Evolutionary conservation across 2,797 vertebrate species (phyloP).

Genomic region (Garrulus glandarius): DNA sequence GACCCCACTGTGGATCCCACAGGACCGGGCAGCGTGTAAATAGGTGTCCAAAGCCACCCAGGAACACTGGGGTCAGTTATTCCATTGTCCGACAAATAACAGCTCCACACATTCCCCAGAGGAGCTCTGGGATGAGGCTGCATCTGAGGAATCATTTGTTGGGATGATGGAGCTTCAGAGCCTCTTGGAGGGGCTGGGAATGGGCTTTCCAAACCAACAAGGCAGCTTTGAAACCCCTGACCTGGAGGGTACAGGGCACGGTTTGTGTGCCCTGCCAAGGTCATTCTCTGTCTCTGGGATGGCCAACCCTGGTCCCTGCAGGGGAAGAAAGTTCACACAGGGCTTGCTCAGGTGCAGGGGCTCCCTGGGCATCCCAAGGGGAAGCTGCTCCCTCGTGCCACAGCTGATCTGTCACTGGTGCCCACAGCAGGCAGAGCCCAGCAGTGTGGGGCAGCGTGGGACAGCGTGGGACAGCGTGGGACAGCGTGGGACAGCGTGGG

Average conservation of each 20-base stretch:
- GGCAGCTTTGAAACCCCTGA: not conserved
- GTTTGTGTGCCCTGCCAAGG: not conserved
- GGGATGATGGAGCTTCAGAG: not conserved
- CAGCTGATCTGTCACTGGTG: not conserved
- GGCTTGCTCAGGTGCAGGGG: not conserved
- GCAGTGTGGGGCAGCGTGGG: not conserved
- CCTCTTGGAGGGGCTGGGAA: not conserved
- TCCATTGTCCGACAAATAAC: not conserved
- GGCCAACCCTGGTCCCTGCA: not conserved
- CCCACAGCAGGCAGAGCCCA: not conserved
- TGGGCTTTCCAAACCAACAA: not conserved
- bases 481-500: not conserved
- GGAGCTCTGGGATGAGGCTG: not conserved
- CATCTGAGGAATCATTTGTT: rapidly evolving
- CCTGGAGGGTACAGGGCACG: not conserved
- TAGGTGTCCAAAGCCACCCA: not conserved
- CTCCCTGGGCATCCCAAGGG: not conserved
- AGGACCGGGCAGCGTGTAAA: not conserved
- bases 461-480: not conserved
- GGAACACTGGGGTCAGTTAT: not conserved
- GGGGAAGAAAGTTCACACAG: not conserved
- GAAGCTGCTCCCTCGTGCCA: not conserved
- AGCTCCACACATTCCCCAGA: not conserved
- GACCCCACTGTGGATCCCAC: not conserved
- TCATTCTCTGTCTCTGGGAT: not conserved